Conservation (phyloP, 1,140 invertebrate genomes). For the Drosophila bipectinata region DNA sequence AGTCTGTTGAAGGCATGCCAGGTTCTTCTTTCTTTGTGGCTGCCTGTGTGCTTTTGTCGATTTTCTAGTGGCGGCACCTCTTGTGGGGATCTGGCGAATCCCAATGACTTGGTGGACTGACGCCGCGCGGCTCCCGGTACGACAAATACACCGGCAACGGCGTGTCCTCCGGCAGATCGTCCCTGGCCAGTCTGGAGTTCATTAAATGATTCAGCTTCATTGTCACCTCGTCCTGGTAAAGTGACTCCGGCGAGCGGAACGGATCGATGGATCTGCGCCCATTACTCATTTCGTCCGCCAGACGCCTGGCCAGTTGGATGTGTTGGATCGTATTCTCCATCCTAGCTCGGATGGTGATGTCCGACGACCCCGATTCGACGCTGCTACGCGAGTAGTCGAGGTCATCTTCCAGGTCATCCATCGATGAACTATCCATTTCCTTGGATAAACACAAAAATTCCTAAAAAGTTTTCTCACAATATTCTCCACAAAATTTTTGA, state of each 20-base stretch:
- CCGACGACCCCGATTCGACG: no score
- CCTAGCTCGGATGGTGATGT: background rate
- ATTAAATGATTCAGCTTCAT: background rate
- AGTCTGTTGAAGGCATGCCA: no score
- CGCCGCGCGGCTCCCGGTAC: slow-evolving; percentile 1
- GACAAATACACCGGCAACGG: slow-evolving; percentile 4
- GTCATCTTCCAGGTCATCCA: background rate
- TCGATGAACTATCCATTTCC: background rate
- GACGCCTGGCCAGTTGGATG: background rate
- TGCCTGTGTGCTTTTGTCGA: no score
- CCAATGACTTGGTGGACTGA: background rate
- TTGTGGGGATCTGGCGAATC: background rate
- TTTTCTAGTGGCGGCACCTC: background rate
- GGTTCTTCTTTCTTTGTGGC: no score
- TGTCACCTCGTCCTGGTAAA: background rate
- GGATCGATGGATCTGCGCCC: no score
- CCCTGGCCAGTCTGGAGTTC: background rate
- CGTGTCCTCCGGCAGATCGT: slow-evolving; percentile 1
- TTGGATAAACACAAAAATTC: background rate
- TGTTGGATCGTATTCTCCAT: background rate
- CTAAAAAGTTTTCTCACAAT: no score
- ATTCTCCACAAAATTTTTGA: background rate
- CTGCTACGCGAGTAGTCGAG: background rate
- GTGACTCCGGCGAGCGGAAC: no score
- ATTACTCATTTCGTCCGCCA: background rate